Evolutionary conservation across 2,113 vertebrate genomes (phyloP).

Genomic region (Isichthys henryi): DNA sequence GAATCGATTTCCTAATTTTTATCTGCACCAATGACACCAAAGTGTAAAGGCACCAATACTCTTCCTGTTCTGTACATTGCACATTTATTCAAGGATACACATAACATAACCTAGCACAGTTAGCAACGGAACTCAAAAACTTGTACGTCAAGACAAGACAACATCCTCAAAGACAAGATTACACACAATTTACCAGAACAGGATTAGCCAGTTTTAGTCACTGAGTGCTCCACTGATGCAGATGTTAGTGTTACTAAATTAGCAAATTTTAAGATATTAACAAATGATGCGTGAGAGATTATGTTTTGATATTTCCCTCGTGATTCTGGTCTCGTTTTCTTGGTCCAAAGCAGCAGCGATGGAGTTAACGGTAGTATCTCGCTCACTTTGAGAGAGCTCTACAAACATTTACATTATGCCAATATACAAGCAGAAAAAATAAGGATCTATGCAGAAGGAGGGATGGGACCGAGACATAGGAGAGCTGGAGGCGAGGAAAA

Average conservation of each 20-base stretch:
- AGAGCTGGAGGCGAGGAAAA: background rate
- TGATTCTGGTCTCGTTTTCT: background rate
- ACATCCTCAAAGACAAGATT: background rate
- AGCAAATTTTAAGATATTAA: background rate
- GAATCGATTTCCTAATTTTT: background rate
- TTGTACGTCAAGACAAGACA: background rate
- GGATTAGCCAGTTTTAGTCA: background rate
- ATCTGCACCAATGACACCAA: background rate
- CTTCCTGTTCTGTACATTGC: background rate
- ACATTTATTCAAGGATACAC: background rate
- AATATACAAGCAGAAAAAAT: background rate
- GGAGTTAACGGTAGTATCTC: slow-evolving; percentile 19
- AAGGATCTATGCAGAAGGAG: background rate
- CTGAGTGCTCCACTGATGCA: background rate
- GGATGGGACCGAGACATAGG: background rate
- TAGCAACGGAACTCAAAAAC: background rate
- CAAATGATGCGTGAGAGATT: background rate
- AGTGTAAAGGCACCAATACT: background rate
- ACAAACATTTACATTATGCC: slow-evolving; percentile 1
- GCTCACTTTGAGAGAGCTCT: background rate
- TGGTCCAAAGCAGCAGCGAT: slow-evolving; percentile 20
- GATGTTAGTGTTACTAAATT: background rate
- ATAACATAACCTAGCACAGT: background rate
- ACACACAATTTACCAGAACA: background rate
- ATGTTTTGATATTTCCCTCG: background rate